Conservation (phyloP, 1,140 invertebrate genomes). For the Phthorimaea operculella region DNA sequence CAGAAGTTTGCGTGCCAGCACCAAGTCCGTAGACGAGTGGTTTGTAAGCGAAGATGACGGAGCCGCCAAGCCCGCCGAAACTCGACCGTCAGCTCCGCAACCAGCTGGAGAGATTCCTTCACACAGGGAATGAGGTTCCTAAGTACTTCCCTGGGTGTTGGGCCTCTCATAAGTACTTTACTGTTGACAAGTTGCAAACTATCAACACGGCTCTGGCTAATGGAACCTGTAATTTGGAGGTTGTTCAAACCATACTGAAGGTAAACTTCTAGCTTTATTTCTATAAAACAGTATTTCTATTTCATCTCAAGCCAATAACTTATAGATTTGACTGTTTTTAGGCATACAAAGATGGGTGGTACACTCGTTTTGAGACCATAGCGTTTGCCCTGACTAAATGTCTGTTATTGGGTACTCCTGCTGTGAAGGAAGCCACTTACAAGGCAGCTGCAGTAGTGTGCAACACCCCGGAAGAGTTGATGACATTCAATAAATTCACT, state of each 20-base stretch:
- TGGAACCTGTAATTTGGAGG: slow-evolving; percentile 46
- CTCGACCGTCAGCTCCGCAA: slow-evolving; percentile 40
- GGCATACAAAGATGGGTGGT: slow-evolving; percentile 66
- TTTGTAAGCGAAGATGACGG: slow-evolving; percentile 12
- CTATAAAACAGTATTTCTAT: not conserved
- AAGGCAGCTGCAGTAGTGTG: slow-evolving; percentile 66
- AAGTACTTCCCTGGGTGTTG: slow-evolving; percentile 70
- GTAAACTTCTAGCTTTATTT: slow-evolving; percentile 25
- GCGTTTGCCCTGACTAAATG: slow-evolving; percentile 72
- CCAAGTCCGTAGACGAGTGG: not conserved
- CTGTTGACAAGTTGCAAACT: slow-evolving; percentile 50
- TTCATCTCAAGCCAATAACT: not conserved
- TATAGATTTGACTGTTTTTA: slow-evolving; percentile 27
- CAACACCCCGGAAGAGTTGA: slow-evolving; percentile 68
- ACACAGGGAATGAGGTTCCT: slow-evolving; percentile 68
- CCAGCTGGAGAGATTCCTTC: slow-evolving; percentile 63
- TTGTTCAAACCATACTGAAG: slow-evolving; percentile 62
- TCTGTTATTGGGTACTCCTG: slow-evolving; percentile 44
- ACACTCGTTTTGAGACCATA: slow-evolving; percentile 67
- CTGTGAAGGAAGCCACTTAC: slow-evolving; percentile 65
- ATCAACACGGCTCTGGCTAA: slow-evolving; percentile 55
- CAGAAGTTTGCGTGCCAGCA: slow-evolving; percentile 8
- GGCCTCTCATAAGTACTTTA: slow-evolving; percentile 66
- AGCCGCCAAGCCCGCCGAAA: slow-evolving; percentile 11
- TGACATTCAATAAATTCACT: slow-evolving; percentile 71